Evolutionary conservation across 2,113 vertebrate species (phyloP).

Genomic region (Mastomys natalensis): DNA sequence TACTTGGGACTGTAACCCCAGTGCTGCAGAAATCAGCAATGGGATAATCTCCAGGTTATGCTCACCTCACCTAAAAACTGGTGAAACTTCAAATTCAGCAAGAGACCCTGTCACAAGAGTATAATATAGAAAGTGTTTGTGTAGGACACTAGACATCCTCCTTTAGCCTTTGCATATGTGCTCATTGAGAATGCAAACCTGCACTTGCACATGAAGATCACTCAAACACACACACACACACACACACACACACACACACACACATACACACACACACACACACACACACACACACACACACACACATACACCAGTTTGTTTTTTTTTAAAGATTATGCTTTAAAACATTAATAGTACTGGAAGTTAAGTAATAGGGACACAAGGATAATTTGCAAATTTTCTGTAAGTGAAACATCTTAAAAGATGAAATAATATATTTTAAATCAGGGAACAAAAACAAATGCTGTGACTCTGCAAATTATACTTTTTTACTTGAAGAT

Average conservation of each 20-base stretch:
- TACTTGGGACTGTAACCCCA: not conserved
- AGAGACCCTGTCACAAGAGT: not conserved
- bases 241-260: not conserved
- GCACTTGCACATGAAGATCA: not conserved
- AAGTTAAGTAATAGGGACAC: accelerated
- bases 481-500: not conserved
- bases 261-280: too few species aligned
- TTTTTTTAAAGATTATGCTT: not conserved
- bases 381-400: constrained; percentile 17
- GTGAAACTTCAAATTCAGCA: not conserved
- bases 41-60: not conserved
- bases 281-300: not conserved
- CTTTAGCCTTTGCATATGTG: not conserved
- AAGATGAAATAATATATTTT: not conserved
- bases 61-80: not conserved
- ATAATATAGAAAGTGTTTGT: not conserved
- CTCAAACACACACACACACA: too few species aligned
- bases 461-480: not conserved
- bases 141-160: not conserved
- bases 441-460: not conserved
- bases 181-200: not conserved
- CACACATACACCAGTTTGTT: not conserved
- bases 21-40: not conserved
- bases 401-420: not conserved
- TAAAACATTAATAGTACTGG: not conserved